Evolutionary conservation across 2,888 invertebrate genomes (phyloP), one percentile per base, ranked within the genome.

Genomic region (Allolobophora icterica): DNA sequence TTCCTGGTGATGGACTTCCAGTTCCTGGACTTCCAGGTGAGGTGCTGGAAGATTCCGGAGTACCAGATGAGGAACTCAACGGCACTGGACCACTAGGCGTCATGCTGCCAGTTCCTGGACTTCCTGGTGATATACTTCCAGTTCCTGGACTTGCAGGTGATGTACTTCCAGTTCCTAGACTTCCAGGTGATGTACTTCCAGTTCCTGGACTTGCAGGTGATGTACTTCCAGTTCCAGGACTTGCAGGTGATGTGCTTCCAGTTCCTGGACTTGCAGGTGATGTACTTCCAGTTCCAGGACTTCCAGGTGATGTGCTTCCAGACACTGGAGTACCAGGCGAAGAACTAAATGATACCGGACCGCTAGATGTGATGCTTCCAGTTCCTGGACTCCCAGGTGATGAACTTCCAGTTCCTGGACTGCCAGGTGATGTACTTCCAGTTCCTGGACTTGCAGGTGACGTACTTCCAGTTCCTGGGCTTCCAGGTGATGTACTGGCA

Each of bases 261-360:
- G 84, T 84, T 21, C 8, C 8, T 33, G 84, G 84, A 19, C 84
- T 33, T 84, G 1, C 15, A 13, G 84, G n/a, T 30, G 84, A 33
- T 33, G 84, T 30, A 33, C 84, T 84, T 33, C 40, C 42, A 34
- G 52, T 90, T 45, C 40, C 40, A 52, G 90, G 89, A 89, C 84
- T 17, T 30, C n/a, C 17, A 13, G 84, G 84, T 84, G 84, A 13
- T 33, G 84, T 84, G 15, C 84, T 84, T 84, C 84, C 84, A 33
- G 84, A 13, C 1, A 8, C 8, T 11, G 84, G 33, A 84, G 15
- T 84, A 17, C 1, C 13, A 24, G 33, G 15, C 1, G 84, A 42
- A 38, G 11, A 35, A 89, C n/a, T 89, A 40, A 15, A 33, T 8
- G 35, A 24, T 8, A 24, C 24, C 5, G 89, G 38, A 38, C 89